These are phyloP conservation scores for Bostrychus sinensis DNA, from an alignment of 2,113 vertebrate genomes.

Conservation along the genomic window DNA sequence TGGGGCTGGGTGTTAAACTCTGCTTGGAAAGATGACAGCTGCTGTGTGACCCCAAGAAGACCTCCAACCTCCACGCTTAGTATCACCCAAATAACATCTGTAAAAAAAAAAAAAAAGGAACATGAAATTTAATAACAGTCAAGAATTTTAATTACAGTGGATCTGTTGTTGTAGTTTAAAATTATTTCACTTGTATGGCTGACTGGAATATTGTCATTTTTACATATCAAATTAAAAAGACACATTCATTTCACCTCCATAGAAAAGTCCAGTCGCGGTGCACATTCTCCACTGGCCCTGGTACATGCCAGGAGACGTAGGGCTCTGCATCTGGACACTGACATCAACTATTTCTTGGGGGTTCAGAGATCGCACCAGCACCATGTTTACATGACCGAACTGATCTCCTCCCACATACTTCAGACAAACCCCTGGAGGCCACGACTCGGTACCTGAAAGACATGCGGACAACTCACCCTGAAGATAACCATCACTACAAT, in stretches of 20 bases:
- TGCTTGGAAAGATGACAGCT: conserved; percentile 97
- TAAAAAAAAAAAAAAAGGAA: conserved; percentile 41
- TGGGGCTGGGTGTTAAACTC: conserved; percentile 99
- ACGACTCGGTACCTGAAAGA: conserved; percentile 89
- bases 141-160: no score
- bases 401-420: conserved; percentile 98
- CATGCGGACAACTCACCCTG: conserved; percentile 36
- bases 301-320: conserved; percentile 94
- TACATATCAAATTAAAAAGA: no score
- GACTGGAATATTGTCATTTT: not conserved
- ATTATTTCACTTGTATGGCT: not conserved
- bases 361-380: conserved; percentile 93
- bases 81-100: conserved; percentile 99
- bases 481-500: not conserved
- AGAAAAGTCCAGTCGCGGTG: conserved; percentile 96
- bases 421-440: conserved; percentile 96
- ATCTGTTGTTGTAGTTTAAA: not conserved
- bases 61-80: conserved; percentile 98
- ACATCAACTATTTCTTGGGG: conserved; percentile 95
- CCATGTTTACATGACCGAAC: conserved; percentile 97
- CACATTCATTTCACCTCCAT: conserved; percentile 97
- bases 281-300: conserved; percentile 99
- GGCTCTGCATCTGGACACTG: conserved; percentile 98
- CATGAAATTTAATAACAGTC: no score
- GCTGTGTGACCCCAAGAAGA: conserved; percentile 98